Base-by-base conservation (phyloP, 2,797 vertebrate species). In the Podarcis siculus region DNA sequence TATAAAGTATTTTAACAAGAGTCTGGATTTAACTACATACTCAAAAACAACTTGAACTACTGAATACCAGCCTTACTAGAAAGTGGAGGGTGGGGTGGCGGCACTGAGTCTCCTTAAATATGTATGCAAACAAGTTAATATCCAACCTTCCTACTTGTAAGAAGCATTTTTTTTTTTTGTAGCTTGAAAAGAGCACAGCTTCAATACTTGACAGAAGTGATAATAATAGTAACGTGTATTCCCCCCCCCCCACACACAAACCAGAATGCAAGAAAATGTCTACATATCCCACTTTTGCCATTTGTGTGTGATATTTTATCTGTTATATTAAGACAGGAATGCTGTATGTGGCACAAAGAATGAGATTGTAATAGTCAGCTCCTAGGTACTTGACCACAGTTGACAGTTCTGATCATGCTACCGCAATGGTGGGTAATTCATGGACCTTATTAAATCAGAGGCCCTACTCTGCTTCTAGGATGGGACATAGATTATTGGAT, bases 181-280 rank as follows among this genome's bases (percentile, higher is more conserved):
- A 86, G 80, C 88, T 88, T 79, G 86, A 87, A 91, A 83, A 2
- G 49, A 87, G 8, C n/a, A 81, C 81, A 80, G 66, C 2, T 23
- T 76, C 27, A 87, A 87, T 91, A 61, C 7, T 21, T 71, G 7
- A 2, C 69, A 55, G 35, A 2, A 85, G 10, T 66, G 21, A 58
- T 79, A 90, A 87, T 76, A 21, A 91, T 2, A 8, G 15, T 1
- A 81, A 87, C 45, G 37, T 64, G 8, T 25, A 61, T 3, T n/a
- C n/a, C n/a, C n/a, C n/a, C n/a, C n/a, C n/a, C n/a, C n/a, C n/a
- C n/a, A n/a, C n/a, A n/a, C n/a, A n/a, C 19, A 87, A 45, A 35
- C 80, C 3, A 39, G 42, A 86, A 90, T 67, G 35, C 76, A 80
- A 83, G 25, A 39, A 89, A 55, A 69, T 77, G 9, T 67, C 37